These are phyloP conservation scores for Sapajus apella DNA, from an alignment of 2,113 vertebrate species.

Conservation along the genomic window DNA sequence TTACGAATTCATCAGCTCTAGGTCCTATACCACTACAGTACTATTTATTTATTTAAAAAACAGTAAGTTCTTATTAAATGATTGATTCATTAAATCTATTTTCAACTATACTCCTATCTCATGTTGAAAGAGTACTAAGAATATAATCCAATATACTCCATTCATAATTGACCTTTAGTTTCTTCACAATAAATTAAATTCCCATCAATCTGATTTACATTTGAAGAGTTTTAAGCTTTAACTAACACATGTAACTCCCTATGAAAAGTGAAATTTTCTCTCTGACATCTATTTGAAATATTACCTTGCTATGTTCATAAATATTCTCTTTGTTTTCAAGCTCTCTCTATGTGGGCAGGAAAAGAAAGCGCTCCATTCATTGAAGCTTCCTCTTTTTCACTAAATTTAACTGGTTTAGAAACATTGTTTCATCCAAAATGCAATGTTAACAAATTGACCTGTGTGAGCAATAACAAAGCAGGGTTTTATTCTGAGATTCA, in stretches of 20 bases:
- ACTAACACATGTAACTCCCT: neutral
- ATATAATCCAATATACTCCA: neutral
- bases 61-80: neutral
- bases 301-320: neutral
- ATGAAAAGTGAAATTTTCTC: neutral
- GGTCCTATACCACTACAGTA: neutral
- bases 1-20: neutral
- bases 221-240: slow-evolving; percentile 1
- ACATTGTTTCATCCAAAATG: neutral
- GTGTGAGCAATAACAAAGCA: neutral
- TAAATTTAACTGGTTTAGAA: neutral
- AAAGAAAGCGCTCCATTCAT: neutral
- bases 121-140: neutral
- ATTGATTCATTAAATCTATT: neutral
- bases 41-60: neutral
- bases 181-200: slow-evolving; percentile 28
- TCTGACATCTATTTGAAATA: neutral
- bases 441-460: neutral
- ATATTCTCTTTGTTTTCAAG: neutral
- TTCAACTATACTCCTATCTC: neutral
- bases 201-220: neutral
- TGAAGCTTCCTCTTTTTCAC: neutral
- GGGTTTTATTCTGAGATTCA: slow-evolving; percentile 17
- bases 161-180: neutral
- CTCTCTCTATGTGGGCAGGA: neutral